Percentiles rank a stretch among this genome's conserved stretches.
phyloP scores from a whole-genome alignment of 2,113 vertebrate species.

The Silurus meridionalis region DNA sequence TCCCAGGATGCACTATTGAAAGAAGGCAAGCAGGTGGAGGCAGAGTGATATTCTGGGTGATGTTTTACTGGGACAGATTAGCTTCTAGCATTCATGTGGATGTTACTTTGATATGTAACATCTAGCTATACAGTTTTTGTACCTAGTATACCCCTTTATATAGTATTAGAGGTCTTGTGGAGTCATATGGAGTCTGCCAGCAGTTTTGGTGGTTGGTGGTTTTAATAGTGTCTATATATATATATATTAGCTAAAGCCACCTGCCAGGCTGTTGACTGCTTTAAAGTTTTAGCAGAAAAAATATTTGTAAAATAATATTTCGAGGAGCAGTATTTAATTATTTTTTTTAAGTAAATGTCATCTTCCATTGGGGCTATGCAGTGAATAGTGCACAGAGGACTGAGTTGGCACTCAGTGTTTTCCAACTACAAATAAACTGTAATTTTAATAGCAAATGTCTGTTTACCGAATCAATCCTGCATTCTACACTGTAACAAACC shows the following conservation, averaged over 20 bases:
- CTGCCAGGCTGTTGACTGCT: neutral
- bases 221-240: neutral
- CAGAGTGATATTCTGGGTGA: too few species aligned
- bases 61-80: too few species aligned
- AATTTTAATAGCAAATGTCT: neutral
- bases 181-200: too few species aligned
- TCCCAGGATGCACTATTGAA: too few species aligned
- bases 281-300: constrained; percentile 15
- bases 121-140: too few species aligned
- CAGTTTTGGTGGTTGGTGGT: too few species aligned
- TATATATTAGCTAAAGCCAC: neutral
- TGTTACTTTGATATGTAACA: too few species aligned
- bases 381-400: neutral
- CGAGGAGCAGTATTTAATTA: neutral
- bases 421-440: neutral
- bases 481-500: neutral
- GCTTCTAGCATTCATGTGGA: too few species aligned
- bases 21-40: too few species aligned
- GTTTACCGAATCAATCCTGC: constrained; percentile 23
- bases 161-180: too few species aligned
- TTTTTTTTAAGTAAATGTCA: neutral
- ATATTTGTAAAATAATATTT: neutral
- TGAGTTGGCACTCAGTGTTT: neutral
- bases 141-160: too few species aligned
- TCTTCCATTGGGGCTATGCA: neutral